Percentiles rank a stretch among this genome's conserved stretches.
Conservation (phyloP, 1,140 invertebrate species). For the Nasonia vitripennis region DNA sequence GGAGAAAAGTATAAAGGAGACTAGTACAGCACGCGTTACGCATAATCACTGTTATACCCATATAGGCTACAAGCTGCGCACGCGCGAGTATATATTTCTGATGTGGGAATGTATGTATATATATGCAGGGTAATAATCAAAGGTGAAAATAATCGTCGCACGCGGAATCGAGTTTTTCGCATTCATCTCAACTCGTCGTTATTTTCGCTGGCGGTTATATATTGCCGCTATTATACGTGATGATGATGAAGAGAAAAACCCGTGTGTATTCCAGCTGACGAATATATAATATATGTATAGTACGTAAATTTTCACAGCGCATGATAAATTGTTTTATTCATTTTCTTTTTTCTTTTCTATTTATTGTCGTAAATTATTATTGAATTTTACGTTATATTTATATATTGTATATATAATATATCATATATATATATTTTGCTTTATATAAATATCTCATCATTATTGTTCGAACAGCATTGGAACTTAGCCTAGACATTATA, state of each 20-base stretch:
- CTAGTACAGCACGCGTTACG: no score
- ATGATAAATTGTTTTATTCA: slow-evolving; percentile 50
- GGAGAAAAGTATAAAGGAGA: no score
- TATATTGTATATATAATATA: slow-evolving; percentile 61
- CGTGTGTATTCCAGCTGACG: neutral
- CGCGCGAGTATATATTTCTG: neutral
- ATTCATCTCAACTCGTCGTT: neutral
- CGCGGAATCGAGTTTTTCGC: slow-evolving; percentile 24
- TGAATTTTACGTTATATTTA: slow-evolving; percentile 63
- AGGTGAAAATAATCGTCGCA: slow-evolving; percentile 9
- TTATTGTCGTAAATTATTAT: slow-evolving; percentile 71
- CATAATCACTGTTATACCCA: neutral
- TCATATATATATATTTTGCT: slow-evolving; percentile 54
- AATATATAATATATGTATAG: slow-evolving; percentile 12
- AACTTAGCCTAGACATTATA: slow-evolving; percentile 69
- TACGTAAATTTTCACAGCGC: slow-evolving; percentile 49
- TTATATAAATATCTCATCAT: slow-evolving; percentile 72
- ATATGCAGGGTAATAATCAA: slow-evolving; percentile 32
- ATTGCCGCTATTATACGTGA: neutral
- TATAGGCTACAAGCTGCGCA: neutral
- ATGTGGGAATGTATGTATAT: neutral
- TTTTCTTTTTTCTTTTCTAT: slow-evolving; percentile 37
- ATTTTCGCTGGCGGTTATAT: neutral
- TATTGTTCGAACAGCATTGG: slow-evolving; percentile 76
- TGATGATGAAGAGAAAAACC: slow-evolving; percentile 17